A percentile compares a stretch with the other conserved stretches of the same genome.
These are phyloP conservation scores for Ectemnius lituratus DNA, from an alignment of 2,888 invertebrate genomes.

Conservation along the genomic window DNA sequence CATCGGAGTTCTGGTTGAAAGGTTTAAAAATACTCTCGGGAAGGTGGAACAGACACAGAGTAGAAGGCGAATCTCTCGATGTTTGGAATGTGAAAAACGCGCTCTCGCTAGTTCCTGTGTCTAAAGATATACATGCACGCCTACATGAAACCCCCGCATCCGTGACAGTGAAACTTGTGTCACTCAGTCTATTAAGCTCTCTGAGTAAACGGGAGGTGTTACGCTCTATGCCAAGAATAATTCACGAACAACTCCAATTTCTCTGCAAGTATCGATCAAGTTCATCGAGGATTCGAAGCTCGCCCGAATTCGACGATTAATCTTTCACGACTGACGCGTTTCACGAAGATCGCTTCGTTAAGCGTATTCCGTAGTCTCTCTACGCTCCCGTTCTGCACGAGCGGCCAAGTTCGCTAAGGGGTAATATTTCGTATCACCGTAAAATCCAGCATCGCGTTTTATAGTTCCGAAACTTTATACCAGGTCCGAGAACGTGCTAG, in stretches of 20 bases:
- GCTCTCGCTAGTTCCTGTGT: not conserved
- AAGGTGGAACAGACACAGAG: slow-evolving; percentile 46
- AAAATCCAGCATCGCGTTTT: slow-evolving; percentile 4
- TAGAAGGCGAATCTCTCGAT: slow-evolving; percentile 29
- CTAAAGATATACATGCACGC: not conserved
- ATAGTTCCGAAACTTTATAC: slow-evolving; percentile 2
- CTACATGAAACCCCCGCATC: not conserved
- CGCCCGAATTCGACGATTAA: not conserved
- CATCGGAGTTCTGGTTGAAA: slow-evolving; percentile 38
- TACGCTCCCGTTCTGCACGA: not conserved
- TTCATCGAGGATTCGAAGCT: not conserved
- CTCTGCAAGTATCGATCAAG: not conserved
- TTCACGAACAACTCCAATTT: too few species aligned
- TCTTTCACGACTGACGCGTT: slow-evolving; percentile 1
- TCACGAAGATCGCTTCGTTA: not conserved
- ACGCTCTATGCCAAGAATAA: too few species aligned
- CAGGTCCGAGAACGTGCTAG: not conserved
- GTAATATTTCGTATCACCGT: slow-evolving; percentile 4
- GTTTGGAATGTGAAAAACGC: slow-evolving; percentile 9
- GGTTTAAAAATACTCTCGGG: slow-evolving; percentile 57
- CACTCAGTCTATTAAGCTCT: too few species aligned
- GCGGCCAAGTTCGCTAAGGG: not conserved
- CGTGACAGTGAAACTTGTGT: too few species aligned
- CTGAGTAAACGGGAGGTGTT: too few species aligned
- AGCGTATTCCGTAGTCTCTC: slow-evolving; percentile 2